These are phyloP conservation scores for Dichetophora obliterata DNA, from an alignment of 2,888 invertebrate genomes.

Conservation along the genomic window DNA sequence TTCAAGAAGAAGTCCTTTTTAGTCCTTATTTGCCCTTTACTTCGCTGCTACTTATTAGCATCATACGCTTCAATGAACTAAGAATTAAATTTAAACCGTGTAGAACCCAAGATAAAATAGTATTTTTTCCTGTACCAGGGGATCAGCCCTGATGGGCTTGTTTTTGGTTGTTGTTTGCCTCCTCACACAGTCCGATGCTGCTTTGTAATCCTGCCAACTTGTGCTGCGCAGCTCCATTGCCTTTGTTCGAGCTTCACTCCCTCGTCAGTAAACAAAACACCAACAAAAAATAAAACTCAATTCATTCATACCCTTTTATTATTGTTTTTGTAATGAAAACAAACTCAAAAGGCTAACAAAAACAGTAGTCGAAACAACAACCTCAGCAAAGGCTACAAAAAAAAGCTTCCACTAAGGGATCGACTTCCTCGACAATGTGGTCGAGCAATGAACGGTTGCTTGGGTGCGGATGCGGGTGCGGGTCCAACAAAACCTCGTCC, in stretches of 20 bases:
- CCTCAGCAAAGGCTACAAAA: constrained; percentile 13
- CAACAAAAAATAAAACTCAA: background rate
- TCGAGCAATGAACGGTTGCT: background rate
- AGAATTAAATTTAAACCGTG: constrained; percentile 54
- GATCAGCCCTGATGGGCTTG: no score
- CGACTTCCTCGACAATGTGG: no score
- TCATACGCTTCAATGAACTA: constrained; percentile 54
- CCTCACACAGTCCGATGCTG: background rate
- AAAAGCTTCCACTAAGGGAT: background rate
- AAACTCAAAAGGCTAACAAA: constrained; percentile 29
- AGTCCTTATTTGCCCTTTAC: constrained; percentile 17
- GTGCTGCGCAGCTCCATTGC: background rate
- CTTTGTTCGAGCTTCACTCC: background rate
- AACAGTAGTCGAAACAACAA: constrained; percentile 14
- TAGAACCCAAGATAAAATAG: constrained; percentile 29
- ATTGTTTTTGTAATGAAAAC: constrained; percentile 33
- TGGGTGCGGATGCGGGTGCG: background rate
- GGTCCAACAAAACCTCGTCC: background rate
- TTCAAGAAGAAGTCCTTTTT: background rate
- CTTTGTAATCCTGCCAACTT: background rate
- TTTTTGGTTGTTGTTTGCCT: background rate
- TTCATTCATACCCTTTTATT: no score
- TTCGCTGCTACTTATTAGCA: constrained; percentile 46
- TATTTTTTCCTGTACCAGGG: background rate
- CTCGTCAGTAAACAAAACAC: background rate